Evolutionary conservation across 2,888 invertebrate genomes (phyloP), one percentile per base, ranked within the genome.

Genomic region (Steinernema carpocapsae): DNA sequence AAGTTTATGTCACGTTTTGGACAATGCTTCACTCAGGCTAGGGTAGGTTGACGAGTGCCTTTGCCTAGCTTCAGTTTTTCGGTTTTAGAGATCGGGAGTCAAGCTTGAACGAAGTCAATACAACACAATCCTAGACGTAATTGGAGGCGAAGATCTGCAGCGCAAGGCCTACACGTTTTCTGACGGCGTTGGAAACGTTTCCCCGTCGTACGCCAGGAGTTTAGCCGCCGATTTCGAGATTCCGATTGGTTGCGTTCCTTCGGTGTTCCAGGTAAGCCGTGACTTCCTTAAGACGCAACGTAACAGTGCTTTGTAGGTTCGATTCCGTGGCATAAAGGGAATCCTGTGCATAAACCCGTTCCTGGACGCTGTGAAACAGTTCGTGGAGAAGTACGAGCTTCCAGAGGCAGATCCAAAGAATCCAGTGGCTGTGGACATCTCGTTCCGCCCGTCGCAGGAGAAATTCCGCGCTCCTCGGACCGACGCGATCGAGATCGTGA

Each of bases 141-240:
- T 26, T 14, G 80, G 80, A 22, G 81, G 81, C 2, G 43, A 56
- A 22, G 79, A 80, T 72, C 51, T 48, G 19, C 74, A 74, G 19
- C 56, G 71, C 0, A 74, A 82, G 46, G 74, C 73, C 0, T 82
- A 83, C 72, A 82, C 72, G 17, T 86, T 85, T 72, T 85, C 85
- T 3, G 86, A 86, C 72, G 86, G 86, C 29, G 84, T 84, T 17
- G 86, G 86, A 19, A 76, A 79, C 70, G 84, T 86, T 59, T 85
- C 84, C 52, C 19, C 48, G 14, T 71, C 71, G 19, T 83, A 80
- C 26, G 85, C 84, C 4, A 45, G 74, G 37, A 77, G 76, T 24
- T 78, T 83, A 14, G 76, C 82, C n/a, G 32, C 3, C n/a, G 72
- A 70, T 12, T 14, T 85, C 77, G 76, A 79, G 7, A 76, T 84